These are phyloP conservation scores for Neostethus bicornis DNA, from an alignment of 2,797 vertebrate species.

Conservation along the genomic window DNA sequence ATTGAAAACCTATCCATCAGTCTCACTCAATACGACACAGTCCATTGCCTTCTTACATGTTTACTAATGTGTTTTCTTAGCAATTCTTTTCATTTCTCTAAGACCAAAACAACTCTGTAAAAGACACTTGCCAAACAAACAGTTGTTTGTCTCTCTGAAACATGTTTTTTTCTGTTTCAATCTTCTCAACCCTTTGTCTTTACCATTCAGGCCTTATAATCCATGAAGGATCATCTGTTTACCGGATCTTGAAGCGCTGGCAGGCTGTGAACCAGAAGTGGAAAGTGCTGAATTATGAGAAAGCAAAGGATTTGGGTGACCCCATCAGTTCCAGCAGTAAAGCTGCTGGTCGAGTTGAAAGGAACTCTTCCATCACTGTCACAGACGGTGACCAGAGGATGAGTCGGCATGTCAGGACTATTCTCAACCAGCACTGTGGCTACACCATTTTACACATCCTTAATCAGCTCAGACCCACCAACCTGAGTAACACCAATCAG, in stretches of 20 bases:
- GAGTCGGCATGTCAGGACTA: conserved; percentile 84
- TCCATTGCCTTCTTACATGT: background rate
- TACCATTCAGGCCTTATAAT: conserved; percentile 84
- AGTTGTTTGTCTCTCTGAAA: conserved; percentile 44
- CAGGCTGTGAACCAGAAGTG: conserved; percentile 90
- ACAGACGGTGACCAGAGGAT: conserved; percentile 43
- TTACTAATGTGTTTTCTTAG: background rate
- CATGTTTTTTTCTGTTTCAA: conserved; percentile 25
- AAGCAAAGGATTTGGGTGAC: conserved; percentile 86
- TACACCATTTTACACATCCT: conserved; percentile 88
- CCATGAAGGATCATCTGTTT: conserved; percentile 89
- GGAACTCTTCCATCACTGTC: conserved; percentile 66
- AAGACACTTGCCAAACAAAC: conserved; percentile 33
- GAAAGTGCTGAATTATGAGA: conserved; percentile 91
- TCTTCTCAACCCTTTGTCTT: conserved; percentile 28
- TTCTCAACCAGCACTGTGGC: conserved; percentile 88
- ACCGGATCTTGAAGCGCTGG: conserved; percentile 90
- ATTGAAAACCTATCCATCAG: background rate
- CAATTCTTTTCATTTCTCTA: conserved; percentile 10
- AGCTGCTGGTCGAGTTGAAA: conserved; percentile 72
- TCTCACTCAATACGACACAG: background rate
- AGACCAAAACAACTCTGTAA: conserved; percentile 12
- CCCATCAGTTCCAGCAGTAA: conserved; percentile 79
- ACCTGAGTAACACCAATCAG: conserved; percentile 79
- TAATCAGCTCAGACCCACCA: conserved; percentile 84